Percentiles rank a stretch among this genome's conserved stretches.
phyloP scores from a whole-genome alignment of 2,888 invertebrate genomes.

The Caenorhabditis sp. region DNA sequence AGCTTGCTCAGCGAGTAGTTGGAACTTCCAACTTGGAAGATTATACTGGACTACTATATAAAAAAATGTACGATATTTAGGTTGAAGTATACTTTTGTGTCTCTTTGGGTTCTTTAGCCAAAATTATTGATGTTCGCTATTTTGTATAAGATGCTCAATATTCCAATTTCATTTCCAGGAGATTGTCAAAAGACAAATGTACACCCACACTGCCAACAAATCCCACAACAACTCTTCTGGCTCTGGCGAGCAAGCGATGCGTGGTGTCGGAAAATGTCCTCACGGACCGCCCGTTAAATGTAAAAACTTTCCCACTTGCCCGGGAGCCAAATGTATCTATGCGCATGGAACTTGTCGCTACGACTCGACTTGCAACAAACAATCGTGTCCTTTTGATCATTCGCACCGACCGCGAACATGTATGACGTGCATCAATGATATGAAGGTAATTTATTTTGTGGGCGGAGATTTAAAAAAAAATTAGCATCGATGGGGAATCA shows the following conservation, averaged over 20 bases:
- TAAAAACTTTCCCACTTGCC: slow-evolving; percentile 52
- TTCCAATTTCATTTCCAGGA: too few relatives aligned
- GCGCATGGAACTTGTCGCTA: slow-evolving; percentile 44
- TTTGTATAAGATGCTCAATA: too few relatives aligned
- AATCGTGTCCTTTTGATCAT: slow-evolving; percentile 50
- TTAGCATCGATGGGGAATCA: too few relatives aligned
- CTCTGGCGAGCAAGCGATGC: slow-evolving; percentile 4
- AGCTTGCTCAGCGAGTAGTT: too few relatives aligned
- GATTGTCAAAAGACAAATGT: slow-evolving; percentile 32
- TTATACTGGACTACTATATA: too few relatives aligned
- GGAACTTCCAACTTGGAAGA: too few relatives aligned
- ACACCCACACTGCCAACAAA: slow-evolving; percentile 7
- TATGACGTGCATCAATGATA: slow-evolving; percentile 48
- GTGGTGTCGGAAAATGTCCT: slow-evolving; percentile 48
- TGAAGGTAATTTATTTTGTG: slow-evolving; percentile 20
- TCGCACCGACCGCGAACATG: slow-evolving; percentile 39
- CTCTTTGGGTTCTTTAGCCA: not conserved
- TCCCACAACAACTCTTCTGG: not conserved
- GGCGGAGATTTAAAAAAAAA: not conserved
- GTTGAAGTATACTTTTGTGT: too few relatives aligned
- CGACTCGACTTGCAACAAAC: slow-evolving; percentile 29
- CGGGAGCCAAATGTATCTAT: slow-evolving; percentile 48
- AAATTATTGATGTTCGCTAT: too few relatives aligned
- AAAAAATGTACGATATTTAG: too few relatives aligned
- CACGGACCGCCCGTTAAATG: slow-evolving; percentile 48